Base-by-base conservation (phyloP, 2,888 invertebrate genomes). In the Pheosia tremula region DNA sequence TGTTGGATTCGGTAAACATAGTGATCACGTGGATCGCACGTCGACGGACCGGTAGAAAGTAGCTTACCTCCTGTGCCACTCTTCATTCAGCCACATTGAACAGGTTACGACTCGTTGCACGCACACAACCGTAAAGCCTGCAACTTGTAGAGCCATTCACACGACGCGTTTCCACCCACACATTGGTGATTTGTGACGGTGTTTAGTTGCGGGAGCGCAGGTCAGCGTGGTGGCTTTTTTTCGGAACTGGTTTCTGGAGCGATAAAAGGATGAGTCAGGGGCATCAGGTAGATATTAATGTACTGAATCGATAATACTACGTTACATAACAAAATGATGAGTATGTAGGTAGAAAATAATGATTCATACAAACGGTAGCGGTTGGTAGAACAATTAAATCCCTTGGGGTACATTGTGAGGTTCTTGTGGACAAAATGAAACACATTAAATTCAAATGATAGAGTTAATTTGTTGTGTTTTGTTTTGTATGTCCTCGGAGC, bases 31-130 rank as follows among this genome's bases (percentile, higher is more conserved):
- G 86, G 80, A 68, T 63, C 71, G 75, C 73, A 77, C 74, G 82
- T 74, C 72, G 80, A 75, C 67, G 79, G 80, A 82, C 85, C 82
- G 85, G 88, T 93, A 93, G 93, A 93, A 93, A 93, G 92, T 91
- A 90, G 91, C 88, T 87, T 88, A 88, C 90, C 89, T 90, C 89
- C 86, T 89, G 86, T 81, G 85, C 89, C 86, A 88, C 88, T 91
- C 91, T 91, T 91, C 91, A 93, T 92, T 92, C 89, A 93, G 81
- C 84, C 83, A 84, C 83, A 82, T 78, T 78, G 87, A 91, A 91
- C 93, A 90, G 89, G 92, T 92, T 90, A 84, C 83, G 81, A 87
- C 88, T 88, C 78, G 89, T 82, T 85, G 71, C 74, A 84, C 87
- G 64, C 88, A 88, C 88, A 88, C 86, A 75, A 58, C 69, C 71